phyloP scores from a whole-genome alignment of 2,797 vertebrate genomes.

The Eutrigla gurnardus region DNA sequence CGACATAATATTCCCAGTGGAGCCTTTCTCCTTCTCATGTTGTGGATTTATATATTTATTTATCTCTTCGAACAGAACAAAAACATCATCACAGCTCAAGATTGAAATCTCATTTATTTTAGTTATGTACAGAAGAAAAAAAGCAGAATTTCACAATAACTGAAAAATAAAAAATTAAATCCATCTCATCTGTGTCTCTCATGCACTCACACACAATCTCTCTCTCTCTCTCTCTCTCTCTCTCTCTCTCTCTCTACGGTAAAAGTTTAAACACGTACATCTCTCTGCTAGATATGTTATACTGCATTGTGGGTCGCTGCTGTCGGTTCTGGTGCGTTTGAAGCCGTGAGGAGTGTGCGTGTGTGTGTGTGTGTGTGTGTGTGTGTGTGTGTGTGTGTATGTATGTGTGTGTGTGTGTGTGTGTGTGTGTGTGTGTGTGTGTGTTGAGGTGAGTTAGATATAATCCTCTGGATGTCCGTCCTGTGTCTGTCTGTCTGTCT shows the following conservation, averaged over 20 bases:
- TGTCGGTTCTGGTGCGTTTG: background rate
- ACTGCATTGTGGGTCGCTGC: constrained; percentile 63
- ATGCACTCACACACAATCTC: constrained; percentile 6
- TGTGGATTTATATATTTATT: background rate
- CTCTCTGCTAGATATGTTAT: constrained; percentile 70
- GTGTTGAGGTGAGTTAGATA: constrained; percentile 25
- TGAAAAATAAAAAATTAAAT: constrained; percentile 72
- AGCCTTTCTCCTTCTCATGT: no score
- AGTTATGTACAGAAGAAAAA: constrained; percentile 80
- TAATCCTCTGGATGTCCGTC: constrained; percentile 36
- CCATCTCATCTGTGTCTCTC: constrained; percentile 46
- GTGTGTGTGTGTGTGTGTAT: background rate
- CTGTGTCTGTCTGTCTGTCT: no score
- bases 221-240: background rate
- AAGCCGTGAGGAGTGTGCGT: constrained; percentile 23
- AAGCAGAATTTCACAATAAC: constrained; percentile 75
- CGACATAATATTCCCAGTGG: no score
- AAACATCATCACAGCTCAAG: constrained; percentile 28
- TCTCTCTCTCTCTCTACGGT: constrained; percentile 16
- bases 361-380: constrained; percentile 47
- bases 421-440: constrained; percentile 2
- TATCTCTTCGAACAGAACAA: background rate
- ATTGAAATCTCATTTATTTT: constrained; percentile 79
- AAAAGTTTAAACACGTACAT: constrained; percentile 54
- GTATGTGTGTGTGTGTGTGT: background rate